These are phyloP conservation scores for Saxidomus purpurata DNA, from an alignment of 1,140 invertebrate species.

Conservation along the genomic window DNA sequence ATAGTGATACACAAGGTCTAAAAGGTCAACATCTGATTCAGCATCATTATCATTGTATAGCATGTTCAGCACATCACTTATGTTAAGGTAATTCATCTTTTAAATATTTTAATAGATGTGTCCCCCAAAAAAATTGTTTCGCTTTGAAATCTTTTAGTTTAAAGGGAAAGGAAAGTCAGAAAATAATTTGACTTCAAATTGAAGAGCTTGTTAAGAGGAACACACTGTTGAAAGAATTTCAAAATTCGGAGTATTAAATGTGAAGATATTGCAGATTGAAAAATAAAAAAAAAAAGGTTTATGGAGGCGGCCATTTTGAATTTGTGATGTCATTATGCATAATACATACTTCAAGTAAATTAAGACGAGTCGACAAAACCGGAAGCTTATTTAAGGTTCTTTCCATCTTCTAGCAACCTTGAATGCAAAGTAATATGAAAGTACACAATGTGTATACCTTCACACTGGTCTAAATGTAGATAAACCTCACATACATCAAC, in stretches of 20 bases:
- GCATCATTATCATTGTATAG: not conserved
- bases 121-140: not conserved
- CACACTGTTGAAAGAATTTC: too few species aligned
- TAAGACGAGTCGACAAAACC: too few species aligned
- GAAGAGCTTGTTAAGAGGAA: too few species aligned
- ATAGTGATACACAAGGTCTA: not conserved
- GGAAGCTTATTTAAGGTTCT: too few species aligned
- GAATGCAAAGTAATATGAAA: not conserved
- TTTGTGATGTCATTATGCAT: too few species aligned
- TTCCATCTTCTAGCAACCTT: not conserved
- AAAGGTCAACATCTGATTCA: not conserved
- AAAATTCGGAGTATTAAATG: too few species aligned
- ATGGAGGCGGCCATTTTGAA: too few species aligned
- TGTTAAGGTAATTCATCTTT: not conserved
- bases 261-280: too few species aligned
- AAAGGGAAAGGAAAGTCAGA: too few species aligned
- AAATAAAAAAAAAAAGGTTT: too few species aligned
- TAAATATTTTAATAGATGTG: not conserved
- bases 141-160: not conserved
- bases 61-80: not conserved
- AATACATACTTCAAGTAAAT: too few species aligned
- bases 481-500: not conserved
- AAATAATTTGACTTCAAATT: too few species aligned
- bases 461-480: not conserved
- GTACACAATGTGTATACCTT: not conserved